These are phyloP conservation scores for Sturnira hondurensis DNA, from an alignment of 2,113 vertebrate genomes.

Conservation along the genomic window DNA sequence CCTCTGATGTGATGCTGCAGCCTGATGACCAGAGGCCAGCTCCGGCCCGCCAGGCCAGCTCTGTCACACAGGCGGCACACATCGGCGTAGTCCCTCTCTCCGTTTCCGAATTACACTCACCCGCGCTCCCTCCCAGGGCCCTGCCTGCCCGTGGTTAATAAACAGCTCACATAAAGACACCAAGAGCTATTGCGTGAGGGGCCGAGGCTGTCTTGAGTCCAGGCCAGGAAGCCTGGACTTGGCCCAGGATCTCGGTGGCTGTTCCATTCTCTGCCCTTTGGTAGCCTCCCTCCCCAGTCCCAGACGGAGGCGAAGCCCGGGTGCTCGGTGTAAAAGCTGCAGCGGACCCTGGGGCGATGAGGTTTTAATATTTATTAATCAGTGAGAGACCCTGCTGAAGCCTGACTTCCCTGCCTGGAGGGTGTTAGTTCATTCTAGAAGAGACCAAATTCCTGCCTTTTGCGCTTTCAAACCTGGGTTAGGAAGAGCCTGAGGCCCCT, in stretches of 20 bases:
- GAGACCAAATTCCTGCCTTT: background rate
- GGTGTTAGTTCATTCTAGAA: background rate
- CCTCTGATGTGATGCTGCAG: background rate
- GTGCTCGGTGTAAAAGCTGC: background rate
- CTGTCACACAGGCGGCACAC: background rate
- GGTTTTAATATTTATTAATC: background rate
- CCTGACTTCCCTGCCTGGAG: background rate
- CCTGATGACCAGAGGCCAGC: background rate
- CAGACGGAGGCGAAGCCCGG: background rate
- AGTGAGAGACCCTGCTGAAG: background rate
- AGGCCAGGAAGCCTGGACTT: slow-evolving; percentile 41
- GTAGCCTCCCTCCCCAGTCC: background rate
- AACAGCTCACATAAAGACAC: slow-evolving; percentile 64
- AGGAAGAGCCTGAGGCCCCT: background rate
- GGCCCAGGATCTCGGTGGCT: background rate
- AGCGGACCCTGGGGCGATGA: background rate
- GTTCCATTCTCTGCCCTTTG: slow-evolving; percentile 26
- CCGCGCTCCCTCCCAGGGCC: background rate
- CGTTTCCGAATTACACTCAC: background rate
- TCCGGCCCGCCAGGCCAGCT: background rate
- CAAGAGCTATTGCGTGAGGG: background rate
- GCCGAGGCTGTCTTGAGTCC: background rate
- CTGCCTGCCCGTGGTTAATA: slow-evolving; percentile 62
- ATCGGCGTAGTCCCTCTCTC: background rate
- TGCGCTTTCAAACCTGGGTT: background rate